Evolutionary conservation across 2,113 vertebrate genomes (phyloP).

Genomic region (Octodon degus): DNA sequence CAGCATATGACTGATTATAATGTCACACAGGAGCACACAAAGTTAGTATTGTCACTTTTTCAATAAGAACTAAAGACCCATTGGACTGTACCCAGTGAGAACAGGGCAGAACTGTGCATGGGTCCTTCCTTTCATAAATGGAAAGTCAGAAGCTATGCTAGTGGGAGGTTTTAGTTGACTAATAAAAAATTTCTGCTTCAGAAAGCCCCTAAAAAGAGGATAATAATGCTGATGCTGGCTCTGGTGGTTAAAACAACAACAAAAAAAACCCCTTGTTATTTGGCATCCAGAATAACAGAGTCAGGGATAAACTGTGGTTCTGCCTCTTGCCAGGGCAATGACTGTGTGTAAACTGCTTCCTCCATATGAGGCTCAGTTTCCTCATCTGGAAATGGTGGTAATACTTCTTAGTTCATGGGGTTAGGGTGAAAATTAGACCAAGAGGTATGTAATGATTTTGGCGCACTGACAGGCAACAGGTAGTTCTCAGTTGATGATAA

Average conservation of each 20-base stretch:
- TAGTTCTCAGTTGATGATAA: neutral
- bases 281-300: neutral
- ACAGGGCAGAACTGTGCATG: neutral
- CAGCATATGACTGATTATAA: neutral
- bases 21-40: too few relatives aligned
- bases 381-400: neutral
- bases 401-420: neutral
- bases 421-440: neutral
- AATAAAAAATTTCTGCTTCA: neutral
- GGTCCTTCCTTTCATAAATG: neutral
- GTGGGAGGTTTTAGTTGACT: neutral
- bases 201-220: neutral
- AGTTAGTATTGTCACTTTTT: neutral
- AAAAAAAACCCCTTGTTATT: neutral
- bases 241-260: neutral
- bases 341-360: neutral
- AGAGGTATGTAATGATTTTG: neutral
- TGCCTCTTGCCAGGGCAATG: neutral
- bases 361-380: neutral
- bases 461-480: neutral
- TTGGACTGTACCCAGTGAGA: neutral
- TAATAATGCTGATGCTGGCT: neutral
- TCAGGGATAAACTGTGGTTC: neutral
- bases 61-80: neutral
- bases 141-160: neutral